Evolutionary conservation across 2,113 vertebrate species (phyloP), one percentile per base, ranked within the genome.

Genomic region (Syrrhaptes paradoxus): DNA sequence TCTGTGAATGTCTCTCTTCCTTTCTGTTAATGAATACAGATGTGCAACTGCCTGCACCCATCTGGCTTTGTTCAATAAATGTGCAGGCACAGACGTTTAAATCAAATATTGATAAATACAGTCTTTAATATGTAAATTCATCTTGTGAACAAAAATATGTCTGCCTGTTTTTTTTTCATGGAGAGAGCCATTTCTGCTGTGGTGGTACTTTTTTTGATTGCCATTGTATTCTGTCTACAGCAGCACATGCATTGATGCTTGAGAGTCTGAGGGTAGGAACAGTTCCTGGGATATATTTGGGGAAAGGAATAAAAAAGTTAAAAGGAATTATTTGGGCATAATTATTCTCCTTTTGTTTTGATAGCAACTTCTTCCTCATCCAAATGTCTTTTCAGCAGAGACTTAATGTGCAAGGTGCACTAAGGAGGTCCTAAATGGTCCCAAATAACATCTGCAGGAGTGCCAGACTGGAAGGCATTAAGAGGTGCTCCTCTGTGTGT

Each of bases 91-190:
- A 96, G 94, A 94, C 46, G 7, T 90, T 97, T 96, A 96, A 97
- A 96, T 97, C 83, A 97, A 97, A 97, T 97, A 97, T 97, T 97
- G 96, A 97, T 97, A 97, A 96, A 97, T 97, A 95, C 36, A 96
- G 52, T 61, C 91, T 94, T 95, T 94, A 95, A 95, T 96, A 96
- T 96, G 84, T 85, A 97, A 95, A 95, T 96, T 87, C 92, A 19
- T 84, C 18, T 90, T 95, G 55, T 93, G 90, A 94, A 93, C 46
- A 91, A 90, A 92, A 89, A 36, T 66, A 18, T 55, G 6, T 71
- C 75, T 90, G 63, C 32, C 46, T 77, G 5, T 0, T 32, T 67
- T 81, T 71, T 65, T 68, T 71, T 90, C 11, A 28, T 32, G 36
- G 45, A 95, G 87, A 91, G 87, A 91, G 24, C 32, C 36, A 38